phyloP scores from a whole-genome alignment of 2,797 vertebrate species.

The Bovichtus diacanthus region DNA sequence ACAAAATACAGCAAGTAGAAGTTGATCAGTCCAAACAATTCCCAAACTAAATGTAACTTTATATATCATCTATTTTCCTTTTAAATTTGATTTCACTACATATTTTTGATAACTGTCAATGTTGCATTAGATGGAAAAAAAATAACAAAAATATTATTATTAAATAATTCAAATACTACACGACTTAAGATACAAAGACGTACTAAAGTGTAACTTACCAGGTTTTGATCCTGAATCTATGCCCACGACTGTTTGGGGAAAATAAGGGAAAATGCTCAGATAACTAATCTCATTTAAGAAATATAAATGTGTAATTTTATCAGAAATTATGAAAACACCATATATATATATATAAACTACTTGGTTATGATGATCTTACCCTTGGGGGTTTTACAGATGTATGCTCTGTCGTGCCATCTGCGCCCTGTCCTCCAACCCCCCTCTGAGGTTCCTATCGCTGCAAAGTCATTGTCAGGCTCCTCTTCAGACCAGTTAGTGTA shows the following conservation, averaged over 20 bases:
- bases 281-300: not conserved
- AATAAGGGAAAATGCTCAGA: slow-evolving; percentile 1
- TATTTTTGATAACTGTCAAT: not conserved
- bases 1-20: slow-evolving; percentile 5
- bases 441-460: slow-evolving; percentile 40
- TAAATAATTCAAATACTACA: not conserved
- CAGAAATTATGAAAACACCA: not conserved
- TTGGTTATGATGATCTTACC: slow-evolving; percentile 43
- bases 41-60: not conserved
- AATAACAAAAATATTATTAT: not conserved
- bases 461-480: slow-evolving; percentile 54
- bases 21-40: slow-evolving; percentile 10
- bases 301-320: not conserved
- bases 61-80: not conserved
- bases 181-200: not conserved
- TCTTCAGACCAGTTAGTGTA: slow-evolving; percentile 73
- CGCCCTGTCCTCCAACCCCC: slow-evolving; percentile 69
- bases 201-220: slow-evolving; percentile 66
- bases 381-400: slow-evolving; percentile 78
- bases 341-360: not conserved
- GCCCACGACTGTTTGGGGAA: slow-evolving; percentile 40
- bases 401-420: slow-evolving; percentile 67
- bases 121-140: not conserved
- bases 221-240: accelerated
- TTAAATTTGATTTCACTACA: not conserved